Evolutionary conservation across 2,113 vertebrate genomes (phyloP), one percentile per base, ranked within the genome.

Genomic region (Vombatus ursinus): DNA sequence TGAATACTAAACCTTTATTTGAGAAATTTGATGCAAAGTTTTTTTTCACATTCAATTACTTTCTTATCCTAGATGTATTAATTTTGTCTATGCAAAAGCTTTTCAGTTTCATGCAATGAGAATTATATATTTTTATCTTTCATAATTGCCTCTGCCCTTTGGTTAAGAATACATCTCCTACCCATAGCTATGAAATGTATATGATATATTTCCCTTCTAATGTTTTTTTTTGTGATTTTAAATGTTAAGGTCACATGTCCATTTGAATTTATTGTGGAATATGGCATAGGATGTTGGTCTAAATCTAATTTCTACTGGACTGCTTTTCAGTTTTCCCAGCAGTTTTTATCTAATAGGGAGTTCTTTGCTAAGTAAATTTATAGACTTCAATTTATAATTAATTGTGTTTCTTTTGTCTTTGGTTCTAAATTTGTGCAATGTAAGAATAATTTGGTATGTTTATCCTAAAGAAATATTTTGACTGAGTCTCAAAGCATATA

Each of bases 391-490:
- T 44, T 95, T 93, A 50, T 50, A 54, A 61, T 90, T 89, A 50
- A n/a, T 89, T 52, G 24, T 53, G 31, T 93, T 94, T 89, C 8
- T 93, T 95, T 96, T 96, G 50, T 96, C 11, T 92, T 94, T 91
- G 61, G 31, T 95, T 48, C 77, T 95, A 37, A 95, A 93, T 92
- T 68, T 95, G 1, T 51, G 50, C 97, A 96, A 92, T 31, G 26
- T 94, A 93, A 96, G 96, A 95, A 90, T 49, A 90, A 26, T 48
- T 93, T 89, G 84, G 51, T 91, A 31, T 96, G n/a, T 95, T 92
- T 97, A 93, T 92, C 90, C 92, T 93, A 68, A 93, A 68, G 84
- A 95, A 94, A 50, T 77, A 44, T 26, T 93, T 90, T 89, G 68
- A 95, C 50, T 12, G 57, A 68, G 3, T 89, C 91, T 96, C 90